phyloP scores from a whole-genome alignment of 2,888 invertebrate species.

The Agelastica alni region DNA sequence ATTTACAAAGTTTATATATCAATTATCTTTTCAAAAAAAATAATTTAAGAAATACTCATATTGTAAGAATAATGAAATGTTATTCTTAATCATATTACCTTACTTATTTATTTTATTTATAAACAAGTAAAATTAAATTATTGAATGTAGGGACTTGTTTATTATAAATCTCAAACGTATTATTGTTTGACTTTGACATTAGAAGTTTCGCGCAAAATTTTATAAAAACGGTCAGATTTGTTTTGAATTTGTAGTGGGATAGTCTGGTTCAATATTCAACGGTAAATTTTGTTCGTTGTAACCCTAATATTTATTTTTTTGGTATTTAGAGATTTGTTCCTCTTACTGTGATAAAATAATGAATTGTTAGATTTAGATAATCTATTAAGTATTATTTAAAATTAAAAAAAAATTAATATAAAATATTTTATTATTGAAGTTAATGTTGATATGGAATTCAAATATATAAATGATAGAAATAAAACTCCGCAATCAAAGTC shows the following conservation, averaged over 20 bases:
- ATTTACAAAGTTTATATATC: too few species aligned
- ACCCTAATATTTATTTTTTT: not conserved
- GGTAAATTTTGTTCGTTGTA: slow-evolving; percentile 17
- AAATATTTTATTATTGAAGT: not conserved
- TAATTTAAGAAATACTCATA: too few species aligned
- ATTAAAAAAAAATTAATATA: not conserved
- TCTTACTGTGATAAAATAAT: slow-evolving; percentile 10
- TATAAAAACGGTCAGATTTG: slow-evolving; percentile 33
- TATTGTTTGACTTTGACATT: too few species aligned
- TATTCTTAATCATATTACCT: too few species aligned
- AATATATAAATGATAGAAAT: slow-evolving; percentile 40
- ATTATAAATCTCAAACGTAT: not conserved
- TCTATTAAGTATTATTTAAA: not conserved
- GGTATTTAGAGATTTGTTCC: not conserved
- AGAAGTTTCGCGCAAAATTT: slow-evolving; percentile 10
- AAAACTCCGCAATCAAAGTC: slow-evolving; percentile 42
- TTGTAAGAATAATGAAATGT: too few species aligned
- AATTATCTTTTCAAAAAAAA: too few species aligned
- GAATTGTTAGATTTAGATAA: slow-evolving; percentile 15
- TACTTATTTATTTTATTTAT: not conserved
- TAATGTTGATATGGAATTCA: slow-evolving; percentile 39
- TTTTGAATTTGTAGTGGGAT: slow-evolving; percentile 27
- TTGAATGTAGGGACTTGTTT: not conserved
- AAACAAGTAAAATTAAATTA: not conserved
- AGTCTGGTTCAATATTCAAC: slow-evolving; percentile 20